Evolutionary conservation across 2,888 invertebrate genomes (phyloP), one percentile per base, ranked within the genome.

Genomic region (Didymodactylos carnosus): DNA sequence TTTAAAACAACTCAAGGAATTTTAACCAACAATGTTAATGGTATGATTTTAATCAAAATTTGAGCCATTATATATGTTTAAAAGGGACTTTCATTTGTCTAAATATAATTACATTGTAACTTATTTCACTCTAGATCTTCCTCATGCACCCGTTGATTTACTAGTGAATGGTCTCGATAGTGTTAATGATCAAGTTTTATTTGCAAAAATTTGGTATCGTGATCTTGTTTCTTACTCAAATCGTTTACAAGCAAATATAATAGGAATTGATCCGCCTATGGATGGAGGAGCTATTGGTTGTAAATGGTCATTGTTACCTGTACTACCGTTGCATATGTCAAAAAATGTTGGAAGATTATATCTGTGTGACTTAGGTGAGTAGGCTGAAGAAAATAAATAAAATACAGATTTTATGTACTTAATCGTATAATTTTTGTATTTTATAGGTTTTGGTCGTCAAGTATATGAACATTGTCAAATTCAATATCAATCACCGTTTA

Each of bases 361-460:
- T 46, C 41, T 74, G 27, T 74, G 74, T 53, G 74, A 74, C 53
- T 41, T 74, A 27, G n/a, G n/a, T n/a, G n/a, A n/a, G n/a, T n/a
- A n/a, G n/a, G n/a, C n/a, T n/a, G n/a, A n/a, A n/a, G n/a, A n/a
- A n/a, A n/a, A n/a, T n/a, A n/a, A n/a, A n/a, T n/a, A n/a, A n/a
- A n/a, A n/a, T n/a, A n/a, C n/a, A n/a, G n/a, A n/a, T n/a, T n/a
- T n/a, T n/a, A n/a, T n/a, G n/a, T n/a, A n/a, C n/a, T n/a, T n/a
- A n/a, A n/a, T n/a, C n/a, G n/a, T n/a, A n/a, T n/a, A n/a, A n/a
- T n/a, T n/a, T n/a, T n/a, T n/a, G n/a, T n/a, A n/a, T n/a, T n/a
- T n/a, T n/a, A n/a, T n/a, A n/a, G 71, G 71, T 35, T 71, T 71
- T 71, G 53, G 71, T 23, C 53, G 71, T 29, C 62, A 71, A 62